phyloP scores from a whole-genome alignment of 2,113 vertebrate species.

The Hiodon alosoides region DNA sequence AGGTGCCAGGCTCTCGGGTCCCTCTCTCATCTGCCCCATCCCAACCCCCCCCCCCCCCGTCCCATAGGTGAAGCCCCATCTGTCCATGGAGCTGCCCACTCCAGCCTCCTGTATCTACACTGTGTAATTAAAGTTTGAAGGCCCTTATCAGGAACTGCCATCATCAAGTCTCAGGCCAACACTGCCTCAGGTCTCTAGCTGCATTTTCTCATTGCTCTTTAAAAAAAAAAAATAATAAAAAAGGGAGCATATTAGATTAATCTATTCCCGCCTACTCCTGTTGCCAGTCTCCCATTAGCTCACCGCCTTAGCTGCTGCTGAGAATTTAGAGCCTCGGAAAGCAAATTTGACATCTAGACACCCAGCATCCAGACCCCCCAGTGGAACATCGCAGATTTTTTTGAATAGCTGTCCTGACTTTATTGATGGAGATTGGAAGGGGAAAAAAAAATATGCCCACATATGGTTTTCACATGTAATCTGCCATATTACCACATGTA shows the following conservation, averaged over 20 bases:
- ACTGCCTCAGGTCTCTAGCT: background rate
- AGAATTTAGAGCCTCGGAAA: background rate
- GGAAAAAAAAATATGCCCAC: no score
- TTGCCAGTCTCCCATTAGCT: background rate
- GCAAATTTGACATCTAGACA: background rate
- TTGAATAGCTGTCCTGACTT: no score
- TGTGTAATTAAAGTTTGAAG: background rate
- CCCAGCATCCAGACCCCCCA: background rate
- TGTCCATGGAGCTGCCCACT: slow-evolving; percentile 2
- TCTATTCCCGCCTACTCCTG: slow-evolving; percentile 9
- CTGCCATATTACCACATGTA: no score
- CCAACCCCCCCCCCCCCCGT: background rate
- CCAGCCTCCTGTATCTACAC: background rate
- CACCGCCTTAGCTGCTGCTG: background rate
- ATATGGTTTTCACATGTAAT: no score
- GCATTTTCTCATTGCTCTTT: background rate
- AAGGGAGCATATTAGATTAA: slow-evolving; percentile 13
- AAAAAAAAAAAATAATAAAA: background rate
- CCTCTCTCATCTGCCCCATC: background rate
- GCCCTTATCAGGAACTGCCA: background rate
- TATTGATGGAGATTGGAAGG: no score
- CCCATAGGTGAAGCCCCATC: slow-evolving; percentile 17
- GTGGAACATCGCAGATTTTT: no score
- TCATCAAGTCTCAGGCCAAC: background rate
- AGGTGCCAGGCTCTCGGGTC: slow-evolving; percentile 11